Conservation (phyloP, 2,113 vertebrate genomes). For the Nothocercus nigrocapillus region DNA sequence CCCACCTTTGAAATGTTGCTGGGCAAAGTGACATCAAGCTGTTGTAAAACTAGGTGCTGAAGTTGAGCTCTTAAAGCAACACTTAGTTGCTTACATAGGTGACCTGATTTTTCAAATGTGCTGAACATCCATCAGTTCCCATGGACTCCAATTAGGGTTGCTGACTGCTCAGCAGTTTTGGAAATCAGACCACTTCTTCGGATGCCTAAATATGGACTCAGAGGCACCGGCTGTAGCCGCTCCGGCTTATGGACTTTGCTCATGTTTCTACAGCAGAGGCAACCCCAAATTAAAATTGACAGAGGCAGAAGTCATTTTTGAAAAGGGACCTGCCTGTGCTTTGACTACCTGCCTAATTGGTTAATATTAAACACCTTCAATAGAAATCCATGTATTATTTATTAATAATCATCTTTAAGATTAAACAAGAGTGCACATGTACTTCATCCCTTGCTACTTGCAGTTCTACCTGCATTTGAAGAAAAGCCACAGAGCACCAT, state of each 20-base stretch:
- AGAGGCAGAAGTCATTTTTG: background rate
- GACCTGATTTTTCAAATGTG: slow-evolving; percentile 45
- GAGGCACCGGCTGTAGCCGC: background rate
- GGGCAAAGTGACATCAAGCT: background rate
- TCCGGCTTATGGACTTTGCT: background rate
- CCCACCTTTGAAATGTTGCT: background rate
- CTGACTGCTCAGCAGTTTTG: slow-evolving; percentile 42
- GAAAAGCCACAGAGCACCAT: background rate
- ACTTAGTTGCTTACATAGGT: slow-evolving; percentile 52
- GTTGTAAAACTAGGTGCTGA: slow-evolving; percentile 3
- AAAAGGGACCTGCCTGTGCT: background rate
- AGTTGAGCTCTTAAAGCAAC: background rate
- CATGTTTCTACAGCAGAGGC: background rate
- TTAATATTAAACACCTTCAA: background rate
- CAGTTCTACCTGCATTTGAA: background rate
- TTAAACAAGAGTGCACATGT: background rate
- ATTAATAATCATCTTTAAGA: background rate
- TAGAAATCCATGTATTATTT: background rate
- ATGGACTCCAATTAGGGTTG: slow-evolving; percentile 38
- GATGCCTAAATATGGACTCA: slow-evolving; percentile 13
- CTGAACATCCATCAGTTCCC: slow-evolving; percentile 29
- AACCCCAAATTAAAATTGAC: background rate
- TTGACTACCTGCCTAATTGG: background rate
- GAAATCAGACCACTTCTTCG: slow-evolving; percentile 42
- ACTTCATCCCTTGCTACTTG: background rate